phyloP scores from a whole-genome alignment of 1,140 invertebrate genomes.

The Agrilus planipennis region DNA sequence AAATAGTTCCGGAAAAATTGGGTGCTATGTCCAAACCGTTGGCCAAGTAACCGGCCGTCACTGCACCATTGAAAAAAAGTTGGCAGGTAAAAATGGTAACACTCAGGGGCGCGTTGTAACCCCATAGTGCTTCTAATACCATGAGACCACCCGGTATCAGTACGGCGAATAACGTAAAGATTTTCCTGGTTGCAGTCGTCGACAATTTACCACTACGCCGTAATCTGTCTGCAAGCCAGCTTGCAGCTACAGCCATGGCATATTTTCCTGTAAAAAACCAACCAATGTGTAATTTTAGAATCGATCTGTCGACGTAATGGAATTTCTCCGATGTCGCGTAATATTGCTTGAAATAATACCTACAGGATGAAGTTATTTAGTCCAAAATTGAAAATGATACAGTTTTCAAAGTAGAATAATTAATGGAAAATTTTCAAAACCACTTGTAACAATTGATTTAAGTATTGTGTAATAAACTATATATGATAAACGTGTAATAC shows the following conservation, averaged over 20 bases:
- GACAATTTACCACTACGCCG: conserved; percentile 48
- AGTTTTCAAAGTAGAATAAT: too few relatives aligned
- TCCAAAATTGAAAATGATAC: too few relatives aligned
- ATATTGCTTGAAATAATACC: too few relatives aligned
- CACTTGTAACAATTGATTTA: too few relatives aligned
- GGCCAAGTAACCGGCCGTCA: conserved; percentile 76
- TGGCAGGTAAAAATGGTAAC: conserved; percentile 63
- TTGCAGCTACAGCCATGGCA: conserved; percentile 56
- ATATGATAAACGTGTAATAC: too few relatives aligned
- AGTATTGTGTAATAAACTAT: too few relatives aligned
- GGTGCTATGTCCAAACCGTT: conserved; percentile 85
- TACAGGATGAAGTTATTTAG: too few relatives aligned
- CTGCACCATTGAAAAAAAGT: conserved; percentile 70
- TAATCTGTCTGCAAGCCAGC: conserved; percentile 56
- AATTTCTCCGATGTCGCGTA: too few relatives aligned
- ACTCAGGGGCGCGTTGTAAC: conserved; percentile 52
- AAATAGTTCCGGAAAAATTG: conserved; percentile 80
- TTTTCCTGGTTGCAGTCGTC: conserved; percentile 56
- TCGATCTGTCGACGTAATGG: too few relatives aligned
- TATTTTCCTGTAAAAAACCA: conserved; percentile 62
- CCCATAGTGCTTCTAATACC: conserved; percentile 56
- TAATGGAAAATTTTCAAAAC: too few relatives aligned
- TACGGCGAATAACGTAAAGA: conserved; percentile 53
- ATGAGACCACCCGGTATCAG: conserved; percentile 51
- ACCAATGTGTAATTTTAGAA: too few relatives aligned